Conservation (phyloP, 2,113 vertebrate species). For the Crypturellus undulatus region DNA sequence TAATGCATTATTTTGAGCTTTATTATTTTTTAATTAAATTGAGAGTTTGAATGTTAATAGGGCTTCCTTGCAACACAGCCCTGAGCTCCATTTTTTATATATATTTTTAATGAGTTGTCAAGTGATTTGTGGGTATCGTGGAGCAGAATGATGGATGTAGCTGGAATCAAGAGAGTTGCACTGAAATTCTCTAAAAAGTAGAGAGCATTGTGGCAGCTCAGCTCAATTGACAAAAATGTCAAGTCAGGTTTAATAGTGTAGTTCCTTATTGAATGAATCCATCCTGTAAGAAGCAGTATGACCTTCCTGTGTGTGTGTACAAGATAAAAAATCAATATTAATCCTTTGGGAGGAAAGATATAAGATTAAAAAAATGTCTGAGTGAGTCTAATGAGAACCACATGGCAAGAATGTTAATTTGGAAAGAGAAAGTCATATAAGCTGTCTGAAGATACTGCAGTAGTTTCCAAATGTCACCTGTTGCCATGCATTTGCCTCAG, state of each 20-base stretch:
- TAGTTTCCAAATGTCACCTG: neutral
- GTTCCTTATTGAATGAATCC: conserved; percentile 60
- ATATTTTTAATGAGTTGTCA: conserved; percentile 43
- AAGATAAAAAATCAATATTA: conserved; percentile 44
- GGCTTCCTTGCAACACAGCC: neutral
- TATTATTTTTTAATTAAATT: neutral
- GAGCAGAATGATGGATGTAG: conserved; percentile 7
- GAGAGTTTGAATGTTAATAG: neutral
- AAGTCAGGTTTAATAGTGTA: conserved; percentile 9
- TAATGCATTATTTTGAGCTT: neutral
- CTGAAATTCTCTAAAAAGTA: conserved; percentile 2
- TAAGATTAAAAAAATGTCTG: conserved; percentile 26
- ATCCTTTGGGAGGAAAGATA: conserved; percentile 31
- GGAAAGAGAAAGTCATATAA: neutral
- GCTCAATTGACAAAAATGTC: conserved; percentile 15
- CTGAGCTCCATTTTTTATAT: neutral
- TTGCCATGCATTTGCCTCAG: neutral
- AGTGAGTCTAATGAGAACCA: conserved; percentile 57
- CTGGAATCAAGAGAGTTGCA: conserved; percentile 15
- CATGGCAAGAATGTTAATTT: conserved; percentile 58
- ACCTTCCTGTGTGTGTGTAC: conserved; percentile 20
- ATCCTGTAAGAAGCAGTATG: conserved; percentile 37
- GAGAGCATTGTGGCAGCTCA: conserved; percentile 7
- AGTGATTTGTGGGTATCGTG: neutral
- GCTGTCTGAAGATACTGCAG: neutral